These are phyloP conservation scores for Passer domesticus DNA, from an alignment of 2,113 vertebrate species.

Conservation along the genomic window DNA sequence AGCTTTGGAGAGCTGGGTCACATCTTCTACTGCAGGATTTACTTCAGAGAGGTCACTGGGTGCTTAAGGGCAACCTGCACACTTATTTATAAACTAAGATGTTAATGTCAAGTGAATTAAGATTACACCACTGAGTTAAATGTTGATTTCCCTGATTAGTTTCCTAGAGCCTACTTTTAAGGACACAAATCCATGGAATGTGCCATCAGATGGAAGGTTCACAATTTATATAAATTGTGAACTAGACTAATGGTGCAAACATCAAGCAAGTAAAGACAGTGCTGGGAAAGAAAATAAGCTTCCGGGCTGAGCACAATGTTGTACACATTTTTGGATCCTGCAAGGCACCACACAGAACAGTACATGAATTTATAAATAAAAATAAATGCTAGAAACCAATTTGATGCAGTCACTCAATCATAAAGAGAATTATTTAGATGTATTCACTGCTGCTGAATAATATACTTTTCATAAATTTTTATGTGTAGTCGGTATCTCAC, in stretches of 20 bases:
- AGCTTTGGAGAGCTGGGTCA: not conserved
- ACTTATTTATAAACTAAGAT: not conserved
- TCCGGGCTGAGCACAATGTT: not conserved
- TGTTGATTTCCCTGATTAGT: not conserved
- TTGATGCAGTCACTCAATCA: not conserved
- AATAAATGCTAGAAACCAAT: not conserved
- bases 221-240: not conserved
- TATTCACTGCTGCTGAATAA: not conserved
- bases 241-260: not conserved
- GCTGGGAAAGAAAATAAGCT: not conserved
- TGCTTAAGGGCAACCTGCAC: not conserved
- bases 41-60: not conserved
- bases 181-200: not conserved
- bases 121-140: not conserved
- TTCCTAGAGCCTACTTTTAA: not conserved
- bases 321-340: not conserved
- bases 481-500: not conserved
- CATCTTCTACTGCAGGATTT: not conserved
- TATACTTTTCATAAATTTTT: not conserved
- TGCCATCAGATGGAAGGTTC: not conserved
- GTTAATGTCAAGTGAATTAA: not conserved
- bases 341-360: not conserved
- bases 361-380: not conserved
- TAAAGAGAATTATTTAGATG: not conserved
- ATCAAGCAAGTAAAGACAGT: not conserved